Conservation (phyloP, 2,888 invertebrate genomes). For the Syritta pipiens region DNA sequence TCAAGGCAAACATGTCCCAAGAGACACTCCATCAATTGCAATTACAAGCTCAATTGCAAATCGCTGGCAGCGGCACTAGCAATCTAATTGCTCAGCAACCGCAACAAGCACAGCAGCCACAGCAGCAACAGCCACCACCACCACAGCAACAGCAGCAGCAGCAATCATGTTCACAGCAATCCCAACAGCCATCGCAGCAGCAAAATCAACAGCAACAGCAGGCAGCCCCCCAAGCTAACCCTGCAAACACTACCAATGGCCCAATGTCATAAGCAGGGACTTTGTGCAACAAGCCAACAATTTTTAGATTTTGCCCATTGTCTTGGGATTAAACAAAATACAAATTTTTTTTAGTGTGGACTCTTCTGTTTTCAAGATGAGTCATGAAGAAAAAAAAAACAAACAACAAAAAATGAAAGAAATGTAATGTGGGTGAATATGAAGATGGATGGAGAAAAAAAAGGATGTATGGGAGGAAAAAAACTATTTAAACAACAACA, state of each 20-base stretch:
- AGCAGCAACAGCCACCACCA: constrained; percentile 25
- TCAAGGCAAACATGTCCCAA: constrained; percentile 92
- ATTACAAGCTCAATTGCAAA: constrained; percentile 78
- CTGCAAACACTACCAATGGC: constrained; percentile 74
- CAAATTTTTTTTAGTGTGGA: constrained; percentile 47
- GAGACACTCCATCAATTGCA: constrained; percentile 91
- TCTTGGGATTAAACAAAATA: constrained; percentile 56
- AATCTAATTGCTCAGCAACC: constrained; percentile 74
- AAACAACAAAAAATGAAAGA: constrained; percentile 18
- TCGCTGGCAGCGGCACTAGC: constrained; percentile 76
- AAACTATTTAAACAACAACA: constrained; percentile 4
- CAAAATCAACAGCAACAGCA: constrained; percentile 52
- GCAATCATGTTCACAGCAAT: constrained; percentile 76
- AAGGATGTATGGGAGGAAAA: constrained; percentile 26
- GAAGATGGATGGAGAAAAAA: constrained; percentile 6
- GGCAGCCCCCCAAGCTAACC: constrained; percentile 69
- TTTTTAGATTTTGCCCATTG: constrained; percentile 45
- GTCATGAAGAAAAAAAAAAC: constrained; percentile 17
- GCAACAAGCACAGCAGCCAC: constrained; percentile 67
- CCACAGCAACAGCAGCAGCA: constrained; percentile 45
- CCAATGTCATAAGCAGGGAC: constrained; percentile 76
- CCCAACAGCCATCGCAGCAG: constrained; percentile 64
- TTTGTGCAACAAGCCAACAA: constrained; percentile 18
- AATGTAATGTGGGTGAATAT: constrained; percentile 35
- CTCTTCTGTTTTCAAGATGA: constrained; percentile 47